Evolutionary conservation across 2,797 vertebrate genomes (phyloP).

Genomic region (Ambastaia sidthimunki): DNA sequence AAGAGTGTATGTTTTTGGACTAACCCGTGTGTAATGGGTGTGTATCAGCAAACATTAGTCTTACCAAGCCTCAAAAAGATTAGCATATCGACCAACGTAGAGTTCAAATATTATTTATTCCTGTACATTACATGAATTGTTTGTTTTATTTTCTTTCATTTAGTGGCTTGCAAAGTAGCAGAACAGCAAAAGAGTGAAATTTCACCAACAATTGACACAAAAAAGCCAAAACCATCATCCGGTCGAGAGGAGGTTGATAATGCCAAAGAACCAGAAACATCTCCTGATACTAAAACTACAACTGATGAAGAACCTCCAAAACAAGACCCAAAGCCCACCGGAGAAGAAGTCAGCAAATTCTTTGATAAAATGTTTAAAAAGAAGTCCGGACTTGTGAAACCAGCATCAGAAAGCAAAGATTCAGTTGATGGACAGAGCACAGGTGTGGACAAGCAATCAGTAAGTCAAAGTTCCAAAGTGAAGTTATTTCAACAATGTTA

Average conservation of each 20-base stretch:
- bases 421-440: constrained; percentile 50
- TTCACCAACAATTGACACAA: constrained; percentile 66
- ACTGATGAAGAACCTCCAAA: not conserved
- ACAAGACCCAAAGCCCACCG: constrained; percentile 50
- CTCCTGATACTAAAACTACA: constrained; percentile 15
- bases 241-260: constrained; percentile 53
- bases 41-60: constrained; percentile 15
- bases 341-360: constrained; percentile 57
- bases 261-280: constrained; percentile 42
- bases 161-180: constrained; percentile 63
- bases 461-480: constrained; percentile 59
- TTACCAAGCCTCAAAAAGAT: not conserved
- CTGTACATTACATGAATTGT: not conserved
- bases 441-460: constrained; percentile 57
- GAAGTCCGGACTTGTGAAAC: constrained; percentile 55
- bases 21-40: constrained; percentile 27
- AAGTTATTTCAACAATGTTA: not conserved
- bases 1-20: constrained; percentile 1
- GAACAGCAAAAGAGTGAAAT: constrained; percentile 68
- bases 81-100: not conserved
- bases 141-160: not conserved
- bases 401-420: constrained; percentile 10
- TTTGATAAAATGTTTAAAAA: constrained; percentile 85
- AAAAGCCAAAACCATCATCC: constrained; percentile 58
- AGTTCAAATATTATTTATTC: not conserved